phyloP scores from a whole-genome alignment of 2,797 vertebrate genomes.

The Pogonophryne albipinna region DNA sequence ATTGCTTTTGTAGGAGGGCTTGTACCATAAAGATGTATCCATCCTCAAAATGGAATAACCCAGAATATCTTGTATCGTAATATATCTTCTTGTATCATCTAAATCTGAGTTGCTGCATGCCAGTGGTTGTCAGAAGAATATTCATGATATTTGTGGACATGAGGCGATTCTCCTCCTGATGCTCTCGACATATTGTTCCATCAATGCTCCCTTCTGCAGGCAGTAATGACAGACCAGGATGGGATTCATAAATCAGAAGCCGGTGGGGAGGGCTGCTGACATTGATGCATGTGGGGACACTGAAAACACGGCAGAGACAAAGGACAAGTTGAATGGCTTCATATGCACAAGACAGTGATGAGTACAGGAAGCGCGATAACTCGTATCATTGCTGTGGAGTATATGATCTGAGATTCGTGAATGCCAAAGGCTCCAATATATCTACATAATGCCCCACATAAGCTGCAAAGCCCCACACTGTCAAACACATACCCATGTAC shows the following conservation, averaged over 20 bases:
- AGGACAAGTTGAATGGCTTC: slow-evolving; percentile 57
- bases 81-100: slow-evolving; percentile 45
- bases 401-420: slow-evolving; percentile 21
- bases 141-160: slow-evolving; percentile 70
- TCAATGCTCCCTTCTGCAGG: slow-evolving; percentile 72
- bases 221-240: slow-evolving; percentile 73
- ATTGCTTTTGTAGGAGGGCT: slow-evolving; percentile 3
- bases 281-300: slow-evolving; percentile 70
- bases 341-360: slow-evolving; percentile 51
- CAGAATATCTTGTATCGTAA: slow-evolving; percentile 35
- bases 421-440: slow-evolving; percentile 29
- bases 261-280: slow-evolving; percentile 62
- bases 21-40: slow-evolving; percentile 17
- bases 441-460: slow-evolving; percentile 27
- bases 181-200: slow-evolving; percentile 73
- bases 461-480: neutral
- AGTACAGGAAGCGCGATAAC: slow-evolving; percentile 30
- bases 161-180: slow-evolving; percentile 63
- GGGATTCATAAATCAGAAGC: slow-evolving; percentile 78
- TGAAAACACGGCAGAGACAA: slow-evolving; percentile 64
- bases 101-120: slow-evolving; percentile 51
- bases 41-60: slow-evolving; percentile 38
- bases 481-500: neutral
- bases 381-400: slow-evolving; percentile 17
- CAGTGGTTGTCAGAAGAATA: slow-evolving; percentile 69